Evolutionary conservation across 2,113 vertebrate species (phyloP).

Genomic region (Indicator maculatus): DNA sequence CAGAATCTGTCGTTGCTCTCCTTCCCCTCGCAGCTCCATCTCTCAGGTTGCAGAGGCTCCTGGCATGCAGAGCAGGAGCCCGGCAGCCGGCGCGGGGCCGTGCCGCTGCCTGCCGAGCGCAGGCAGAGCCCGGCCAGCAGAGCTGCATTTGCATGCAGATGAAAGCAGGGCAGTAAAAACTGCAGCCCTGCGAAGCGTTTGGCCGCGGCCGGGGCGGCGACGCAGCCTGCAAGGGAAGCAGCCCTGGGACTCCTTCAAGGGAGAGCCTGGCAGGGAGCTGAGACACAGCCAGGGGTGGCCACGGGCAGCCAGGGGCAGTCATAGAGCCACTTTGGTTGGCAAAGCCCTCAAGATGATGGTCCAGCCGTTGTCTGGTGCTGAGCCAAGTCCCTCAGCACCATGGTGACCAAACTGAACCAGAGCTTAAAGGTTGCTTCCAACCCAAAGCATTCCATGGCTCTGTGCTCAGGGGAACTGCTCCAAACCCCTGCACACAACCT

Average conservation of each 20-base stretch:
- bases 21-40: slow-evolving; percentile 75
- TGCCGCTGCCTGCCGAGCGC: slow-evolving; percentile 78
- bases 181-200: slow-evolving; percentile 85
- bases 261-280: slow-evolving; percentile 54
- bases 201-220: slow-evolving; percentile 77
- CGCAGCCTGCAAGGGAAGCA: slow-evolving; percentile 81
- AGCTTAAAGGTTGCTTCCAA: too few species aligned
- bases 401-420: too few species aligned
- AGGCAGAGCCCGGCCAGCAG: slow-evolving; percentile 76
- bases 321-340: too few species aligned
- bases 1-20: slow-evolving; percentile 77
- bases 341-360: too few species aligned
- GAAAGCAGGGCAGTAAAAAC: slow-evolving; percentile 83
- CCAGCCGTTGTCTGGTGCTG: too few species aligned
- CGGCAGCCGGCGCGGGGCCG: slow-evolving; percentile 80
- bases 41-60: slow-evolving; percentile 79
- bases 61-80: slow-evolving; percentile 75
- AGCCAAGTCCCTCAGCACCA: too few species aligned
- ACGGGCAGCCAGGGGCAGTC: too few species aligned
- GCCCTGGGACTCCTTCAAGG: slow-evolving; percentile 78
- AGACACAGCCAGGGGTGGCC: background rate
- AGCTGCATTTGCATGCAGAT: slow-evolving; percentile 86
- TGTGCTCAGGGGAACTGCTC: too few species aligned
- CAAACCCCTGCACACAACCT: too few species aligned
- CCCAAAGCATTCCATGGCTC: too few species aligned